Percentiles rank a stretch among this genome's conserved stretches.
phyloP scores from a whole-genome alignment of 2,888 invertebrate genomes.

The Cyclophora albipunctata region DNA sequence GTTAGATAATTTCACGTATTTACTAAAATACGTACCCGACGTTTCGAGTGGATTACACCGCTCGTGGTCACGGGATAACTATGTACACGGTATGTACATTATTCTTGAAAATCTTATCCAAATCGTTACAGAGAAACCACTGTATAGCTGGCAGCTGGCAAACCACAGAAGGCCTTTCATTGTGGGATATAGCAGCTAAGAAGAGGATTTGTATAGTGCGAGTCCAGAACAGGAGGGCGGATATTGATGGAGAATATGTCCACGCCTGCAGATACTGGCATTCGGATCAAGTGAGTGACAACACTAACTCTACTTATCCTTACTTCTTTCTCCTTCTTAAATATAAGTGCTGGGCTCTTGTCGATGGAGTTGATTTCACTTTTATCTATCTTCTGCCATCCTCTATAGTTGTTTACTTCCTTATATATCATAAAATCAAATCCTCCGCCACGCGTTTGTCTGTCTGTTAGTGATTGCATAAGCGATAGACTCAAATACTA shows the following conservation, averaged over 20 bases:
- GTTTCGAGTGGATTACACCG: too few species aligned
- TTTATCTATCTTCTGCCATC: not conserved
- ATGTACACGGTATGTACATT: too few species aligned
- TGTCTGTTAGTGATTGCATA: too few species aligned
- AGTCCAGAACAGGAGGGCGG: conserved; percentile 65
- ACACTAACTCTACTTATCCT: not conserved
- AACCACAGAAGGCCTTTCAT: conserved; percentile 64
- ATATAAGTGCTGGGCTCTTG: too few species aligned
- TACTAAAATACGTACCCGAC: too few species aligned
- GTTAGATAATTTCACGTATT: too few species aligned
- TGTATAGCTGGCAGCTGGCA: conserved; percentile 75
- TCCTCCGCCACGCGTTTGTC: too few species aligned
- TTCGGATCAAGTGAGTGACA: conserved; percentile 37
- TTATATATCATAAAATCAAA: too few species aligned
- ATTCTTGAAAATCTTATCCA: too few species aligned
- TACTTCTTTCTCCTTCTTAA: not conserved
- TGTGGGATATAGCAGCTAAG: conserved; percentile 72
- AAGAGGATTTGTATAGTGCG: conserved; percentile 59
- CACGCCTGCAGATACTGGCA: conserved; percentile 73
- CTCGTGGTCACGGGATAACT: too few species aligned
- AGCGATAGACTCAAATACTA: too few species aligned
- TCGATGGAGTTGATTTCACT: too few species aligned
- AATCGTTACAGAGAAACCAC: conserved; percentile 52
- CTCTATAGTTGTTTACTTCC: not conserved
- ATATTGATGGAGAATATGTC: conserved; percentile 74